Percentiles rank a stretch among this genome's conserved stretches.
Evolutionary conservation across 2,797 vertebrate genomes (phyloP).

Genomic region (Sebastes diploproa): DNA sequence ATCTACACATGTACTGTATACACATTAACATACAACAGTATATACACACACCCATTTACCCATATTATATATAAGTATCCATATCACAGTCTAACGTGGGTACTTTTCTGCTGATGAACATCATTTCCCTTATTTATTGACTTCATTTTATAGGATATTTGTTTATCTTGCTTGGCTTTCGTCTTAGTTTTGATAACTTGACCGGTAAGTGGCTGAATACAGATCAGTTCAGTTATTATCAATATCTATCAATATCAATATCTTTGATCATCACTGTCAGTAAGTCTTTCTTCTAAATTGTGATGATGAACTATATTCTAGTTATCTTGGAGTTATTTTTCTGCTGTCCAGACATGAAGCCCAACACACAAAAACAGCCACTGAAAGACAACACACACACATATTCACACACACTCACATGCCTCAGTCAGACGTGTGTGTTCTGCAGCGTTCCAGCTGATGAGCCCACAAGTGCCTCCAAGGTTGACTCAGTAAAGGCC

Average conservation of each 20-base stretch:
- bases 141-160: not conserved
- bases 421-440: slow-evolving; percentile 31
- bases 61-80: not conserved
- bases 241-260: not conserved
- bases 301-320: not conserved
- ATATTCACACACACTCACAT: not conserved
- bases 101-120: not conserved
- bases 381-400: not conserved
- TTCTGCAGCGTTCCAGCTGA: slow-evolving; percentile 27
- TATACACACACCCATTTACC: not conserved
- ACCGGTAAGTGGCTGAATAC: not conserved
- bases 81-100: not conserved
- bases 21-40: too few relatives aligned
- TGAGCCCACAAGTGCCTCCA: slow-evolving; percentile 31
- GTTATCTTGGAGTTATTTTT: not conserved
- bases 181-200: not conserved
- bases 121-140: not conserved
- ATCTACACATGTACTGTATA: not conserved
- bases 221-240: not conserved
- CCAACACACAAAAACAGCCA: not conserved
- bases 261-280: not conserved
- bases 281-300: not conserved
- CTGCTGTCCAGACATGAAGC: not conserved
- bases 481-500: slow-evolving; percentile 47
- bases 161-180: not conserved